Evolutionary conservation across 2,797 vertebrate species (phyloP), one percentile per base, ranked within the genome.

Genomic region (Myoxocephalus aenaeus): DNA sequence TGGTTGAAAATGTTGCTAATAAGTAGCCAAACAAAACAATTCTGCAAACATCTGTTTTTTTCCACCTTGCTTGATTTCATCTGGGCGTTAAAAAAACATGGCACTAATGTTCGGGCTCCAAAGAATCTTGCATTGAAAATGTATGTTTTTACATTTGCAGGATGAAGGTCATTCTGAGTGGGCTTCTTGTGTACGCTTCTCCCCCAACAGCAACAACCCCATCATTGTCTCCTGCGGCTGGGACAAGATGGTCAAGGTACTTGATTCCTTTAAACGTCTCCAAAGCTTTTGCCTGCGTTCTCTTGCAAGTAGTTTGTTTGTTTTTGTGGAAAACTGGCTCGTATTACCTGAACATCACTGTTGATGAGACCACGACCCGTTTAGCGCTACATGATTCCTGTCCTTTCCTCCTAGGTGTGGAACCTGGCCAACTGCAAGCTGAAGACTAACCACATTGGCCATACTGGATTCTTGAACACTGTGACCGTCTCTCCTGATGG

Each of bases 371-470:
- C 79, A 81, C 5, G 63, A 9, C 5, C 18, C 1, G 17, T 0
- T 10, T 9, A 38, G 9, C 3, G 25, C 54, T 5, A 20, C 42
- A 12, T 40, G 50, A 38, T 4, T 17, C 2, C 17, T 71, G 1
- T 44, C 7, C 20, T 44, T 51, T 63, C 7, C 20, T 78, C 0
- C 4, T 46, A 98, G 97, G 97, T 98, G 29, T 98, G 97, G 97
- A 99, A 99, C 87, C 83, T 99, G 92, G 97, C 98, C 9, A 99
- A 99, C 93, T 99, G 98, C 94, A 99, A 99, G 85, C 96, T 99
- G 94, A 99, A 99, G 95, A 99, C 98, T 7, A 99, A 99, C 92
- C 98, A 99, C 90, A 98, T 99, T 4, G 98, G 98, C 29, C 98
- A 99, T 92, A 96, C 95, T 0, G 98, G 98, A n/a, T 98, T 95